Evolutionary conservation across 1,140 invertebrate genomes (phyloP), one percentile per base, ranked within the genome.

Genomic region (Leptinotarsa defecta): DNA sequence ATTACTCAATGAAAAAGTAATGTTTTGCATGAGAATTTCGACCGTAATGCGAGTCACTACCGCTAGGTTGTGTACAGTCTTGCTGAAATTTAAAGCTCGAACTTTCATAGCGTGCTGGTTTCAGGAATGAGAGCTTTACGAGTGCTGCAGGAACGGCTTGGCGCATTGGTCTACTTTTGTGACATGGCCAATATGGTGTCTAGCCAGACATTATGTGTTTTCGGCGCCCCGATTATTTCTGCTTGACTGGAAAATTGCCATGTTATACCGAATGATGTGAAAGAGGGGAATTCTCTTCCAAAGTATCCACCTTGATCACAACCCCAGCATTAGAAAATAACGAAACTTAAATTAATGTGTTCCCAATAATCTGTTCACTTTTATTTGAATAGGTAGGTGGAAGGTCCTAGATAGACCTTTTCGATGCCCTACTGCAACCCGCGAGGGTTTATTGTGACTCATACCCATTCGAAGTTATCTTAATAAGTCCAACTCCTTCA

Each of bases 11-110:
- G 52, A 57, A 57, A 80, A 76, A 65, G 64, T 71, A 68, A 76
- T 77, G 77, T 76, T 81, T 79, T 80, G 72, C 48, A 68, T 71
- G 71, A 74, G 76, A 78, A 77, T 77, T 80, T 76, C 63, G 77
- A 73, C 62, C 22, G 74, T 81, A 80, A 78, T 83, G 74, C 79
- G 76, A 76, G 69, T 73, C 73, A 79, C 76, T 74, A 74, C 81
- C 81, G 78, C 80, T 76, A 81, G 82, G 79, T 79, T 77, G 74
- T 77, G 71, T 71, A 71, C 74, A 75, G 69, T 79, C 78, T 62
- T 57, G 43, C 57, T 71, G 49, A 71, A 71, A 71, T 71, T 61
- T 62, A 48, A 49, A 48, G 68, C 70, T 71, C 43, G 27, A 61
- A 71, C 70, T 71, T 71, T 61, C 70, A n/a, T 48, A 19, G 70